Conservation (phyloP, 2,797 vertebrate species). For the Pseudochromis fuscus region DNA sequence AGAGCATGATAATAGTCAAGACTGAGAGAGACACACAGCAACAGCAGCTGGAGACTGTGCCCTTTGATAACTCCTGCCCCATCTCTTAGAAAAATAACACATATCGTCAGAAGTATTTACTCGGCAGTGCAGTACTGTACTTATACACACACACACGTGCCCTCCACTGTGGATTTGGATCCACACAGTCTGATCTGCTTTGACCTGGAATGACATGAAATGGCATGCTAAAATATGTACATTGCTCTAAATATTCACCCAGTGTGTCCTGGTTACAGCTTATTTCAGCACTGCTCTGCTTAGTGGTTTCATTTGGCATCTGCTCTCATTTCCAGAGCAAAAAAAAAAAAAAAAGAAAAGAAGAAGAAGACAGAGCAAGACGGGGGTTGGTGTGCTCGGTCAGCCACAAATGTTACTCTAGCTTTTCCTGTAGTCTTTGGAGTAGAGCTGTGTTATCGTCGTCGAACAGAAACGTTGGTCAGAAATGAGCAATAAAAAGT, state of each 20-base stretch:
- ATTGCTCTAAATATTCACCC: slow-evolving; percentile 75
- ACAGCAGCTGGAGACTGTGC: slow-evolving; percentile 30
- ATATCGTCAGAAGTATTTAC: slow-evolving; percentile 40
- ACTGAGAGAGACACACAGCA: slow-evolving; percentile 4
- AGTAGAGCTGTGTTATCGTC: slow-evolving; percentile 41
- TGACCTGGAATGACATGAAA: slow-evolving; percentile 74
- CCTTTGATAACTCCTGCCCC: slow-evolving; percentile 39
- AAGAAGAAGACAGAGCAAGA: slow-evolving; percentile 19
- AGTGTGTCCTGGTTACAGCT: slow-evolving; percentile 74
- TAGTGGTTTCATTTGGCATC: slow-evolving; percentile 78
- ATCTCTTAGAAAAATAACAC: slow-evolving; percentile 35
- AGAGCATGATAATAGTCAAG: slow-evolving; percentile 49
- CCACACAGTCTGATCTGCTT: slow-evolving; percentile 36
- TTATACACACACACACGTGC: slow-evolving; percentile 29
- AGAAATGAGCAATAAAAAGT: slow-evolving; percentile 37
- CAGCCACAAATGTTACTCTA: slow-evolving; percentile 50
- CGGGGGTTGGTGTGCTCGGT: slow-evolving; percentile 35
- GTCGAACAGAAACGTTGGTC: slow-evolving; percentile 54
- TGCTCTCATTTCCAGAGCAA: slow-evolving; percentile 70
- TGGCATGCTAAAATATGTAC: slow-evolving; percentile 71
- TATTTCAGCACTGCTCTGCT: slow-evolving; percentile 75
- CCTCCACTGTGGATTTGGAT: slow-evolving; percentile 49
- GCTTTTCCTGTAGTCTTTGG: slow-evolving; percentile 55
- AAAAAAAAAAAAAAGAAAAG: slow-evolving; percentile 10
- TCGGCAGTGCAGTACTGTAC: slow-evolving; percentile 30